Evolutionary conservation across 35 echinoderm and acorn worm genomes (phyloP).

Genomic region (Apostichopus parvimensis): DNA sequence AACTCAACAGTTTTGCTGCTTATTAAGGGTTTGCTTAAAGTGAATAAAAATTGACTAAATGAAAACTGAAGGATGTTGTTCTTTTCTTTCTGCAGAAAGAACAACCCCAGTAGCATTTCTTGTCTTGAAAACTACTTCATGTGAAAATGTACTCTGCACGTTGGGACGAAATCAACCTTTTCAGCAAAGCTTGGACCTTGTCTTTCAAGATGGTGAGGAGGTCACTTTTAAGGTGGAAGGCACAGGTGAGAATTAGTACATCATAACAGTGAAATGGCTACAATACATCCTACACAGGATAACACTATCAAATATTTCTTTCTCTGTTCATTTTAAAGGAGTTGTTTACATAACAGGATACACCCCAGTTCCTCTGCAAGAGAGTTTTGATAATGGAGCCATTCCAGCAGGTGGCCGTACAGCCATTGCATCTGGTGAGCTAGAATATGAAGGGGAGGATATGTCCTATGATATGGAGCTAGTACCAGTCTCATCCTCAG

Average conservation of each 20-base stretch:
- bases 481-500: background rate
- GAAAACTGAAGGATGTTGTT: background rate
- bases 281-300: too few relatives aligned
- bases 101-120: constrained; percentile 4
- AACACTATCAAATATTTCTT: background rate
- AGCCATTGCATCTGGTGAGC: background rate
- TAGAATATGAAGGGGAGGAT: background rate
- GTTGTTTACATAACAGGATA: background rate
- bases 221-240: constrained; percentile 20
- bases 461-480: background rate
- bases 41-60: background rate
- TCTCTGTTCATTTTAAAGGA: background rate
- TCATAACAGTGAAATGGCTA: too few relatives aligned
- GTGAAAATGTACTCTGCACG: constrained; percentile 31
- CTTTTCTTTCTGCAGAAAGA: background rate
- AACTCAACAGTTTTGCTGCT: too few relatives aligned
- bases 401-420: background rate
- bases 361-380: background rate
- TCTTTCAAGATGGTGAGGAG: constrained; percentile 13
- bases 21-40: too few relatives aligned
- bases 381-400: background rate
- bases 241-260: background rate
- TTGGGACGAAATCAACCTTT: background rate
- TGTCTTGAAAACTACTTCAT: background rate
- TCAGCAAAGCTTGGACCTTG: constrained; percentile 19